phyloP scores from a whole-genome alignment of 2,113 vertebrate species.

The Bungarus multicinctus region DNA sequence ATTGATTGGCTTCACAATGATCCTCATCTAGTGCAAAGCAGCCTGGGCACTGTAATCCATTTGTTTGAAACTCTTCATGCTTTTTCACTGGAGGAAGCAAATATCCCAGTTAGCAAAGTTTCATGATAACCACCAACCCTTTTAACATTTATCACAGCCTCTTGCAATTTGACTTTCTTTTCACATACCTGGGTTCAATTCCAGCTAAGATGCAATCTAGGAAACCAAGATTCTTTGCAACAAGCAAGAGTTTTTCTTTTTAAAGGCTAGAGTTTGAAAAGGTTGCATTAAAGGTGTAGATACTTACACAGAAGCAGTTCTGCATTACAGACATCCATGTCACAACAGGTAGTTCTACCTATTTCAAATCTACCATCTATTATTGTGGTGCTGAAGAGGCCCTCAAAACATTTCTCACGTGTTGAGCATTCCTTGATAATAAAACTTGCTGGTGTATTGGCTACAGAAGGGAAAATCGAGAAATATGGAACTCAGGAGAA shows the following conservation, averaged over 20 bases:
- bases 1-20: neutral
- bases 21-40: neutral
- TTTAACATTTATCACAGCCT: neutral
- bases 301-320: too few relatives aligned
- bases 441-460: neutral
- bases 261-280: too few relatives aligned
- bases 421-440: too few relatives aligned
- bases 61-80: neutral
- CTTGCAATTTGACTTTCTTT: neutral
- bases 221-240: neutral
- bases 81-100: neutral
- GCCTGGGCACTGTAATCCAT: neutral
- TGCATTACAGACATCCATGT: too few relatives aligned
- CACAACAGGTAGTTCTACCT: too few relatives aligned
- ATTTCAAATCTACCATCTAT: too few relatives aligned
- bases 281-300: too few relatives aligned
- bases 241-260: too few relatives aligned
- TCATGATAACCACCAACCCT: neutral
- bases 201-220: neutral
- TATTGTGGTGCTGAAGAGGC: too few relatives aligned
- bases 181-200: neutral
- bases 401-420: too few relatives aligned
- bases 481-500: neutral
- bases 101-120: neutral
- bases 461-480: neutral